A percentile compares a stretch with the other conserved stretches of the same genome.
phyloP scores from a whole-genome alignment of 2,113 vertebrate genomes.

The Dermatemys mawii region DNA sequence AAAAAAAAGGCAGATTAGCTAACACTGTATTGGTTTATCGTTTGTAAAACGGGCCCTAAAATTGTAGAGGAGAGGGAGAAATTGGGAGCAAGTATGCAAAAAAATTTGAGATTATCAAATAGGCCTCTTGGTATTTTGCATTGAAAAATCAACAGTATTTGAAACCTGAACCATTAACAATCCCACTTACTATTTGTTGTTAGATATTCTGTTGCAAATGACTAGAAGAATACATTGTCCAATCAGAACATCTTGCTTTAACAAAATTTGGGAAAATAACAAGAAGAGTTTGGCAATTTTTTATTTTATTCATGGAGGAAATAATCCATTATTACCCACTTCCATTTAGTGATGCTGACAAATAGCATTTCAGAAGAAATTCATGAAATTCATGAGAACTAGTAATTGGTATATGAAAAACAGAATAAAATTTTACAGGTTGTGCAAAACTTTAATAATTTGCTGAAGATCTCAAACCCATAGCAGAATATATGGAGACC shows the following conservation, averaged over 20 bases:
- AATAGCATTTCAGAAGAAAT: background rate
- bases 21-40: background rate
- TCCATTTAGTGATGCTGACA: too few species aligned
- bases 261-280: background rate
- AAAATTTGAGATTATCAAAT: background rate
- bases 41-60: background rate
- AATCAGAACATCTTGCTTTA: background rate
- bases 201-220: background rate
- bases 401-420: background rate
- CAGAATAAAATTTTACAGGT: background rate
- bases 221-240: background rate
- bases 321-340: background rate
- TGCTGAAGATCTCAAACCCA: background rate
- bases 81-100: background rate
- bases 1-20: background rate
- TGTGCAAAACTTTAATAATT: background rate
- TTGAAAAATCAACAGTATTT: background rate
- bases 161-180: background rate
- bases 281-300: background rate
- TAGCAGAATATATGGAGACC: background rate
- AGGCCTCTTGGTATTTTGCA: background rate
- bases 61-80: background rate
- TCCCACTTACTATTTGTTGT: background rate
- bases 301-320: background rate
- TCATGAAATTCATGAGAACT: background rate